Base-by-base conservation (phyloP, 2,797 vertebrate species). In the Sus cebifrons region DNA sequence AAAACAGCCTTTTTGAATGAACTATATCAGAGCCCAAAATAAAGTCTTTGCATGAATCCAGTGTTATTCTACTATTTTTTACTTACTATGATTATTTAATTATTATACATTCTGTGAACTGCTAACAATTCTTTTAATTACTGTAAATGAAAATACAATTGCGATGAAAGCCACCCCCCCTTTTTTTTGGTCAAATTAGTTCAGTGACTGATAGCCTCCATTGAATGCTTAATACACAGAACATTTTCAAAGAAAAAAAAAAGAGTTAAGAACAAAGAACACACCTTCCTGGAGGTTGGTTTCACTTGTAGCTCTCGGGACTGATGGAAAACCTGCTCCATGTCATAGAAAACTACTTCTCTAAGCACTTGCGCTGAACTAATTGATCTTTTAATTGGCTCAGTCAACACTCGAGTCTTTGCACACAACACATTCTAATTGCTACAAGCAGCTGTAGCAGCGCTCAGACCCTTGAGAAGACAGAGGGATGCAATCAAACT, bases 381-480 rank as follows among this genome's bases (percentile, higher is more conserved):
- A 98, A 99, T 98, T 98, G 98, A 99, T 99, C 98, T 98, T 98
- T 98, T 98, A 98, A 99, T 99, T 99, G 98, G 97, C 98, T 98
- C 98, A 98, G 98, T 97, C 98, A 98, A 99, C 98, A 98, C 98
- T 97, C 95, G 36, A 91, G 96, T 89, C 98, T 97, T 96, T 98
- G 96, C 97, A 94, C 97, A 98, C 96, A 89, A 95, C 97, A 98
- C 82, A 96, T 93, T 21, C 98, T 98, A 99, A 99, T 98, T 99
- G 98, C 98, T 99, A 98, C 98, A 98, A 98, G 98, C 83, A 44
- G 89, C 92, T 79, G 85, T 86, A 94, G 96, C 36, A 0, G 0
- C 0, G 2, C 73, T 81, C 44, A 17, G 23, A 62, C 11, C 6
- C 0, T 68, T 44, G 67, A 91, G 83, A 81, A 97, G 96, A 87